Evolutionary conservation across 2,797 vertebrate genomes (phyloP).

Genomic region (Gila robusta): DNA sequence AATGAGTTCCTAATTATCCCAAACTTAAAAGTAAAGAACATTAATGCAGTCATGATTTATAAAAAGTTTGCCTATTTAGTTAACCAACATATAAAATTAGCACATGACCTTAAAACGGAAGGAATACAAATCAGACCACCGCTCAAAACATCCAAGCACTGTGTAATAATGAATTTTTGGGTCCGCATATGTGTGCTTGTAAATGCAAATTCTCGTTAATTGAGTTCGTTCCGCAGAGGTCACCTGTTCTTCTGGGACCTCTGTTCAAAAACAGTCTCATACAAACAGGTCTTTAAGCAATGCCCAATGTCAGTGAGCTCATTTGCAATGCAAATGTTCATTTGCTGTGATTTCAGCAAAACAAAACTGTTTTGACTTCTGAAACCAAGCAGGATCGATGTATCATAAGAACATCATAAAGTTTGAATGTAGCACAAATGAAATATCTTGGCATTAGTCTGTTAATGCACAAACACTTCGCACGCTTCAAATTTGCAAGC

Average conservation of each 20-base stretch:
- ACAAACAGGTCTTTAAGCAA: slow-evolving; percentile 32
- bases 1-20: not conserved
- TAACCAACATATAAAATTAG: not conserved
- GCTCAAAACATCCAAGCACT: slow-evolving; percentile 22
- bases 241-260: slow-evolving; percentile 36
- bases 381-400: not conserved
- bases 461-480: not conserved
- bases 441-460: not conserved
- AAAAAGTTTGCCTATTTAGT: slow-evolving; percentile 1
- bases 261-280: slow-evolving; percentile 32
- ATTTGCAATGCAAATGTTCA: slow-evolving; percentile 33
- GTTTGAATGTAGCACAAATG: not conserved
- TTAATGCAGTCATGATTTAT: not conserved
- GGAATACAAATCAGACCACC: slow-evolving; percentile 20
- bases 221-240: slow-evolving; percentile 34
- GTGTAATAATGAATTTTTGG: slow-evolving; percentile 4
- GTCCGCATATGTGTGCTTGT: slow-evolving; percentile 10
- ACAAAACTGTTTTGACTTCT: not conserved
- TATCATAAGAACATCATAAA: slow-evolving; percentile 1
- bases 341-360: slow-evolving; percentile 15
- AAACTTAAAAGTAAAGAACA: slow-evolving; percentile 11
- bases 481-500: not conserved
- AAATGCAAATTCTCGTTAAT: slow-evolving; percentile 46
- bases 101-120: slow-evolving; percentile 23
- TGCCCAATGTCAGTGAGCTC: slow-evolving; percentile 2